Evolutionary conservation across 2,888 invertebrate genomes (phyloP), one percentile per base, ranked within the genome.

Genomic region (Drosophila yooni): DNA sequence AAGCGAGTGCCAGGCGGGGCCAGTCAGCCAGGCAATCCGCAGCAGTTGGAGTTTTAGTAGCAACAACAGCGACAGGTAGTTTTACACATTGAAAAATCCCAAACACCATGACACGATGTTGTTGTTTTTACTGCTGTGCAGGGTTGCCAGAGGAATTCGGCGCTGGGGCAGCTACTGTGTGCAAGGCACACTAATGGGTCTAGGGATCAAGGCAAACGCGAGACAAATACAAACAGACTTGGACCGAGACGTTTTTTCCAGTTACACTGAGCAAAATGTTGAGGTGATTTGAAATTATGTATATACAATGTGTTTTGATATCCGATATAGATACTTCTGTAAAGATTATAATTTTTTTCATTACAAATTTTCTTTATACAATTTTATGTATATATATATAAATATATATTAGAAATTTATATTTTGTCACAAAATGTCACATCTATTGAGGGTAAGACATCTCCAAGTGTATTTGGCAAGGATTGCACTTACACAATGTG

Each of bases 71-170:
- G 87, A 88, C 87, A 88, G 87, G 87, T 88, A 88, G 90, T 90
- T 88, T 86, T 89, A 86, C 85, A 86, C 85, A 83, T 86, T 87
- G 87, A 83, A 88, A 90, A 88, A 90, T 88, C 87, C 87, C 83
- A 85, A 85, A 88, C 85, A 88, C 79, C 87, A 83, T 83, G 89
- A 86, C 83, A 90, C 78, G 76, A 63, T 62, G 29, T 13, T 62
- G 29, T n/a, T 61, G 53, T 34, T 65, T 43, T 46, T 69, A 68
- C 31, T 66, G 59, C 53, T 67, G 48, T 33, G 61, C 57, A 66
- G 63, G 74, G 61, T 64, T 71, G 72, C 40, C 34, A 48, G 70
- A 60, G 72, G 69, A 76, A 76, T 73, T 70, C 63, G 62, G 80
- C 33, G 38, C 25, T 64, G 71, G 52, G 65, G 33, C 56, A 27